Conservation (phyloP, 2,113 vertebrate genomes). For the Coreoperca whiteheadi region DNA sequence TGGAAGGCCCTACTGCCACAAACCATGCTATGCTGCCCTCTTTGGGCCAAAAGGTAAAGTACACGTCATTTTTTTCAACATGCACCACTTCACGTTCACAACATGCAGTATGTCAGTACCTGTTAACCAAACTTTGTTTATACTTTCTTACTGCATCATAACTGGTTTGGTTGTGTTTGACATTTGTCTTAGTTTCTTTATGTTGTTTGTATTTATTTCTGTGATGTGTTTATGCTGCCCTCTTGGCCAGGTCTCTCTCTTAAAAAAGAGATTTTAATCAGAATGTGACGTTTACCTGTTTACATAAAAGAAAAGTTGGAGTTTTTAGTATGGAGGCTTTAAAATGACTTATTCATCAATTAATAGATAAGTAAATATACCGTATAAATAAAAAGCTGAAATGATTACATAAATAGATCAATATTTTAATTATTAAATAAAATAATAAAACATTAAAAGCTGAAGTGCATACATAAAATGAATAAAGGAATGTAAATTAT, state of each 20-base stretch:
- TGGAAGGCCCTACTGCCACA: conserved; percentile 92
- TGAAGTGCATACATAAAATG: not conserved
- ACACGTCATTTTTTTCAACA: conserved; percentile 4
- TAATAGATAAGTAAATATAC: not conserved
- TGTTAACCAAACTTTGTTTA: not conserved
- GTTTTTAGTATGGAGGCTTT: too few relatives aligned
- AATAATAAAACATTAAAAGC: not conserved
- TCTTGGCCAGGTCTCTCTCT: not conserved
- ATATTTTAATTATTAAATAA: not conserved
- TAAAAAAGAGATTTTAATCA: not conserved
- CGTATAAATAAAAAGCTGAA: not conserved
- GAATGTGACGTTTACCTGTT: not conserved
- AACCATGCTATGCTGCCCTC: conserved; percentile 92
- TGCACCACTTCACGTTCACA: not conserved
- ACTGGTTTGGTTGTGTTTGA: not conserved
- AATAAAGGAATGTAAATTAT: not conserved
- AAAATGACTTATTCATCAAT: not conserved
- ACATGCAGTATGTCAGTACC: not conserved
- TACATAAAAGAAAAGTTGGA: not conserved
- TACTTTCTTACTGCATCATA: not conserved
- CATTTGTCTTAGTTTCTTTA: not conserved
- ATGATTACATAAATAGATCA: not conserved
- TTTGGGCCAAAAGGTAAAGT: conserved; percentile 90
- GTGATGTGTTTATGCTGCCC: not conserved
- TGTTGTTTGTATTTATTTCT: not conserved